Percentiles rank a stretch among this genome's conserved stretches.
Conservation (phyloP, 2,888 invertebrate species). For the Linyphia triangularis region DNA sequence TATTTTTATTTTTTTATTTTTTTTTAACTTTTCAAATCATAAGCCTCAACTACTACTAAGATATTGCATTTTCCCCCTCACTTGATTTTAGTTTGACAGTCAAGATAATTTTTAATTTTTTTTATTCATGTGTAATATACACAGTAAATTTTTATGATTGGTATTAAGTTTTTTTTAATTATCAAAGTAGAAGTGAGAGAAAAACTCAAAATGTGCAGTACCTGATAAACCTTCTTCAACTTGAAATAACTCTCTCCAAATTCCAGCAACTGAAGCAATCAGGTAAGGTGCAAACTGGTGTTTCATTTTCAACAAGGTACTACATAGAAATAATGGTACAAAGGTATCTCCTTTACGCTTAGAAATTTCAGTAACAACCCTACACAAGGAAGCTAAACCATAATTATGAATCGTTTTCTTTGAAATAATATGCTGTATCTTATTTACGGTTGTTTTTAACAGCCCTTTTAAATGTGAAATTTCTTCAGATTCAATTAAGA, state of each 20-base stretch:
- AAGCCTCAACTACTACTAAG: too few relatives aligned
- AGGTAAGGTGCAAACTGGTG: slow-evolving; percentile 6
- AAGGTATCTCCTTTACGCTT: background rate
- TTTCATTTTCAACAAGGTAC: slow-evolving; percentile 16
- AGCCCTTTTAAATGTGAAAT: background rate
- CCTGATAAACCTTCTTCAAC: background rate
- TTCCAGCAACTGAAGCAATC: slow-evolving; percentile 25
- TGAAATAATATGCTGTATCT: background rate
- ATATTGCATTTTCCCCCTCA: too few relatives aligned
- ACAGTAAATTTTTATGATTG: too few relatives aligned
- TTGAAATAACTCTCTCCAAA: slow-evolving; percentile 30
- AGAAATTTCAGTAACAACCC: slow-evolving; percentile 36
- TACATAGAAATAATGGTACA: background rate
- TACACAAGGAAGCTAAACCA: slow-evolving; percentile 14
- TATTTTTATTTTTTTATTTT: too few relatives aligned
- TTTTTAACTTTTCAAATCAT: too few relatives aligned
- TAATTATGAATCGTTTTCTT: slow-evolving; percentile 13
- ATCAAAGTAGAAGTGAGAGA: too few relatives aligned
- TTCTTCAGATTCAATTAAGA: background rate
- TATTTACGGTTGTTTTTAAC: background rate
- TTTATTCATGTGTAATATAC: too few relatives aligned
- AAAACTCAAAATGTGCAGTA: too few relatives aligned
- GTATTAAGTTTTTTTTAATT: too few relatives aligned
- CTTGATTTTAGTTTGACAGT: too few relatives aligned
- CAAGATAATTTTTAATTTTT: too few relatives aligned